phyloP scores from a whole-genome alignment of 2,113 vertebrate genomes.

The Hippocampus guttulatus region DNA sequence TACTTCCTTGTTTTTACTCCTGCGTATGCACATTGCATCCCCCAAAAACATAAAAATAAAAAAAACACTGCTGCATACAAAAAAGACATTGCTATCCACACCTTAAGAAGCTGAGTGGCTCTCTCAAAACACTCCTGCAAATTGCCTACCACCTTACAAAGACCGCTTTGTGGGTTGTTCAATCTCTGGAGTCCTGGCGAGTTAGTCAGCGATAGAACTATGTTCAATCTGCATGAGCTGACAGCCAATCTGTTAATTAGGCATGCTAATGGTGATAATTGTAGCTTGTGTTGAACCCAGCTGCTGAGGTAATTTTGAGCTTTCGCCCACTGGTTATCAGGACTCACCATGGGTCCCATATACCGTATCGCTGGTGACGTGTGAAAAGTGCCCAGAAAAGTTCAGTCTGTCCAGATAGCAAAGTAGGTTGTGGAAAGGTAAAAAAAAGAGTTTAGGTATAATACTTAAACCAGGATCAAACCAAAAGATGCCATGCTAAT shows the following conservation, averaged over 20 bases:
- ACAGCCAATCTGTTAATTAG: conserved; percentile 76
- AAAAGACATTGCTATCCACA: neutral
- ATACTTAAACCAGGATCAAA: too few relatives aligned
- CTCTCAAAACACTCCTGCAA: conserved; percentile 15
- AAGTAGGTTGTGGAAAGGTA: neutral
- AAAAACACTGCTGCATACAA: conserved; percentile 19
- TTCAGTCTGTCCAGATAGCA: conserved; percentile 1
- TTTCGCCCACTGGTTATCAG: conserved; percentile 63
- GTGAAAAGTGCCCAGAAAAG: conserved; percentile 10
- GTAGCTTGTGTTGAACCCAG: conserved; percentile 71
- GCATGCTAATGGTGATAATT: conserved; percentile 75
- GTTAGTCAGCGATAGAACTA: conserved; percentile 47
- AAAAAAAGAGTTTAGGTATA: neutral
- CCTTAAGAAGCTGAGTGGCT: conserved; percentile 14
- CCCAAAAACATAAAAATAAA: neutral
- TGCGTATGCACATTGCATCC: conserved; percentile 17
- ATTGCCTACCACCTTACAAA: conserved; percentile 56
- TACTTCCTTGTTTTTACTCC: conserved; percentile 37
- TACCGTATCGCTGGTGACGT: conserved; percentile 13
- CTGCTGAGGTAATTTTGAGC: conserved; percentile 74
- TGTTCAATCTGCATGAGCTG: conserved; percentile 59
- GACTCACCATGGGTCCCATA: conserved; percentile 32
- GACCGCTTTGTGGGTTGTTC: conserved; percentile 49
- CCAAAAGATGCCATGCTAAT: neutral
- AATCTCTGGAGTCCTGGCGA: conserved; percentile 52